Base-by-base conservation (phyloP, 2,888 invertebrate genomes). In the Philonicus albiceps region DNA sequence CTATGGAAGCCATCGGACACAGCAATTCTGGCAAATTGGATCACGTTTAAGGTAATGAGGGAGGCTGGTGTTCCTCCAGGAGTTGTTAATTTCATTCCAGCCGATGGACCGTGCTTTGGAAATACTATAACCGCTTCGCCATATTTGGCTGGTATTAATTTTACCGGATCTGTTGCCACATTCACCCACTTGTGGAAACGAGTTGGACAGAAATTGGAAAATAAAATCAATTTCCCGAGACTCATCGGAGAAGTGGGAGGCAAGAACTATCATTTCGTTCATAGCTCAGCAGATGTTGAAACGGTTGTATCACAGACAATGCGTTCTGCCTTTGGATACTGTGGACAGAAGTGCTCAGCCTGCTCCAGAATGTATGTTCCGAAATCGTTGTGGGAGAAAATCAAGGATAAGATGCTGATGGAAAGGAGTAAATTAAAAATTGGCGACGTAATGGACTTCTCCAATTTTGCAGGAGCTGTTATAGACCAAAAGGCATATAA, bases 1-100 rank as follows among this genome's bases (percentile, higher is more conserved):
- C 90, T 99, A 76, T 99, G 99, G 99, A 99, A 99, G 92, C 99
- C 99, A 0, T 98, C 99, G 0, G 98, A 99, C 91, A 98, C 99
- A 0, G 98, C 99, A 3, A 91, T 99, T 11, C 94, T 99, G 2
- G 98, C 99, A 34, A 99, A 98, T 92, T 99, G 98, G 95, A 94
- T 95, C 87, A 96, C 97, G 88, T 98, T 96, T 91, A 95, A 98
- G 91, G 96, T 98, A 72, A 96, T 98, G 93, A 94, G 96, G 85
- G 99, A 99, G 92, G 99, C 98, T 0, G 99, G 99, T 2, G 94
- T 99, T 43, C 99, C 99, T 0, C 94, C 97, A 3, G 99, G 99
- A 30, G 96, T 99, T 11, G 97, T 99, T 0, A 99, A 98, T 93
- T 99, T 99, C 92, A 94, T 99, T 19, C 99, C 99, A 0, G 95